Conservation (phyloP, 2,888 invertebrate species). For the Eupeodes luniger region DNA sequence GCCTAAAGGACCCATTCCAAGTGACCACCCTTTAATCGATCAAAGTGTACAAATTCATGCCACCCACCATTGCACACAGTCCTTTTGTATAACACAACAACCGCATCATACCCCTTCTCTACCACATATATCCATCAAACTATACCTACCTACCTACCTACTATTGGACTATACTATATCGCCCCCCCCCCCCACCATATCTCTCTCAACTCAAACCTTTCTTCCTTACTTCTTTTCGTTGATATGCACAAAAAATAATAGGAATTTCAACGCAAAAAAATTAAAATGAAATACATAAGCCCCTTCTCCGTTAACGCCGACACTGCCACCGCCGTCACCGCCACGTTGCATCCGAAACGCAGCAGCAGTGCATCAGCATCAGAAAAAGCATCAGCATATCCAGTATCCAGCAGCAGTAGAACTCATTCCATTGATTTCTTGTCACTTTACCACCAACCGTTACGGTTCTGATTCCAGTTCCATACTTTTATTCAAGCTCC, state of each 20-base stretch:
- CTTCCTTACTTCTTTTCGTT: conserved; percentile 5
- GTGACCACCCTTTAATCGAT: conserved; percentile 70
- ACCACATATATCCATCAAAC: conserved; percentile 19
- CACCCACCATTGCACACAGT: conserved; percentile 34
- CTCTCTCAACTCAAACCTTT: background rate
- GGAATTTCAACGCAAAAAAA: conserved; percentile 58
- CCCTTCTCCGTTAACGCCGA: conserved; percentile 1
- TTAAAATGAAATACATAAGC: conserved; percentile 69
- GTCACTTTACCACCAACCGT: conserved; percentile 39
- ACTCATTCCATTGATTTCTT: conserved; percentile 46
- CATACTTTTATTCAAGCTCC: conserved; percentile 14
- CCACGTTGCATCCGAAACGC: too few relatives aligned
- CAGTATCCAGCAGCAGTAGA: background rate
- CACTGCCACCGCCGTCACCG: too few relatives aligned
- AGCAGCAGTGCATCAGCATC: conserved; percentile 1
- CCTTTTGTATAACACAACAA: background rate
- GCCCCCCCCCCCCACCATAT: background rate
- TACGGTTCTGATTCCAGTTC: conserved; percentile 33
- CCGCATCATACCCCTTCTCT: background rate
- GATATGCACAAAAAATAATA: conserved; percentile 2
- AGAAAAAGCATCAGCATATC: background rate
- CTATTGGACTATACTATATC: conserved; percentile 19
- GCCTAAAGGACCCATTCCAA: conserved; percentile 43
- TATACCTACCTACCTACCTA: conserved; percentile 3
- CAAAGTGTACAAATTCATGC: conserved; percentile 68